Evolutionary conservation across 2,113 vertebrate species (phyloP), one percentile per base, ranked within the genome.

Genomic region (Lucifuga dentata): DNA sequence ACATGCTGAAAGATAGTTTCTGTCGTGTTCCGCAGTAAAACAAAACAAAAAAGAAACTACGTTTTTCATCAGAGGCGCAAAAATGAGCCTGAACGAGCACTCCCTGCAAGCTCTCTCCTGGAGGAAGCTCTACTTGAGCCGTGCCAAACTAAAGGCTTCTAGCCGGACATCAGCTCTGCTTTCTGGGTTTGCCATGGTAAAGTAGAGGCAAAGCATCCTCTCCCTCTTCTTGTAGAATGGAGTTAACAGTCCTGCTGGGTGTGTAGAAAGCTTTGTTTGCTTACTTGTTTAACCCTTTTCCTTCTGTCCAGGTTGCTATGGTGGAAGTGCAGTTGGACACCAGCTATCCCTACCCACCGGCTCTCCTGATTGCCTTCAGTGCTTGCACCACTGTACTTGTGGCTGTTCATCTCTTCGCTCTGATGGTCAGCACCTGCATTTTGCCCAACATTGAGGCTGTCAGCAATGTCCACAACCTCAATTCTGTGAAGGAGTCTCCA

Each of bases 371-470:
- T 0, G 97, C 97, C 70, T 99, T 99, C 91, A 99, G 97, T 12
- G 96, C 96, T 73, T 99, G 98, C 88, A 99, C 98, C 0, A 99
- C 98, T 0, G 95, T 99, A 66, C 92, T 99, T 0, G 97, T 99
- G 65, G 97, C 98, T 0, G 96, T 99, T 11, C 98, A 99, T 84
- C 94, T 99, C 74, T 99, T 99, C 0, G 98, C 98, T 7, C 94
- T 99, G 5, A 97, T 99, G 90, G 96, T 99, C 92, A 99, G 97
- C 93, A 99, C 98, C 6, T 99, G 98, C 90, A 99, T 99, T 63
- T 84, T 99, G 78, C 98, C 98, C 23, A 98, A 99, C 0, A 96
- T 99, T 68, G 98, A 99, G 68, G 97, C 98, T 0, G 98, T 99
- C 70, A 99, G 97, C 91, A 99, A 99, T 80, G 98, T 99, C 81